Conservation (phyloP, 2,888 invertebrate genomes). For the Microplitis deprimator region DNA sequence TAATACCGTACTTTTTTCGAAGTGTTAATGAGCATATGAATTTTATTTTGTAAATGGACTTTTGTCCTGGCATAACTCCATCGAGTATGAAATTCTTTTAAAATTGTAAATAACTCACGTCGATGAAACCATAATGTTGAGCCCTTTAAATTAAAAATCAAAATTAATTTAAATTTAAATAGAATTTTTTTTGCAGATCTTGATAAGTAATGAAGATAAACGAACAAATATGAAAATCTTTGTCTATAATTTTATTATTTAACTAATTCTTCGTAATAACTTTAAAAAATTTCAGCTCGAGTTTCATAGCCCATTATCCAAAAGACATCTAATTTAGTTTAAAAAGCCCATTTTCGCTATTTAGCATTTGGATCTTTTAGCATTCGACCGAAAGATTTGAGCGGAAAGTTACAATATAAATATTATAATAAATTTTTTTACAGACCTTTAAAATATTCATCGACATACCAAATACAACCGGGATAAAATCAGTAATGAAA, state of each 20-base stretch:
- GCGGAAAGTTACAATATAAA: too few relatives aligned
- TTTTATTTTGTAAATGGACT: background rate
- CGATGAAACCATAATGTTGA: background rate
- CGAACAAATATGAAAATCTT: too few relatives aligned
- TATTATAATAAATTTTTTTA: background rate
- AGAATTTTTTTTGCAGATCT: too few relatives aligned
- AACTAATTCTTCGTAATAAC: too few relatives aligned
- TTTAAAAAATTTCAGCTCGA: too few relatives aligned
- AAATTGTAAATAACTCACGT: background rate
- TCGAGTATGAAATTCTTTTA: background rate
- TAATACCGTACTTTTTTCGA: background rate
- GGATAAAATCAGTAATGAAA: background rate
- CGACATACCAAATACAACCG: background rate
- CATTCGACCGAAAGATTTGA: too few relatives aligned
- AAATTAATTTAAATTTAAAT: background rate
- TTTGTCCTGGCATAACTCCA: background rate
- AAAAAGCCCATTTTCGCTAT: too few relatives aligned
- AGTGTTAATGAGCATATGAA: background rate
- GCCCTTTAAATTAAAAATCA: background rate
- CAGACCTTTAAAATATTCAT: background rate
- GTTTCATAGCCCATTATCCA: too few relatives aligned
- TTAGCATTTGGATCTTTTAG: too few relatives aligned
- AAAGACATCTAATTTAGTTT: too few relatives aligned
- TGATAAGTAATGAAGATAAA: too few relatives aligned
- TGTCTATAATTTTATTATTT: too few relatives aligned